Percentiles rank a stretch among this genome's conserved stretches.
phyloP scores from a whole-genome alignment of 1,140 invertebrate species.

The Caerostris extrusa region DNA sequence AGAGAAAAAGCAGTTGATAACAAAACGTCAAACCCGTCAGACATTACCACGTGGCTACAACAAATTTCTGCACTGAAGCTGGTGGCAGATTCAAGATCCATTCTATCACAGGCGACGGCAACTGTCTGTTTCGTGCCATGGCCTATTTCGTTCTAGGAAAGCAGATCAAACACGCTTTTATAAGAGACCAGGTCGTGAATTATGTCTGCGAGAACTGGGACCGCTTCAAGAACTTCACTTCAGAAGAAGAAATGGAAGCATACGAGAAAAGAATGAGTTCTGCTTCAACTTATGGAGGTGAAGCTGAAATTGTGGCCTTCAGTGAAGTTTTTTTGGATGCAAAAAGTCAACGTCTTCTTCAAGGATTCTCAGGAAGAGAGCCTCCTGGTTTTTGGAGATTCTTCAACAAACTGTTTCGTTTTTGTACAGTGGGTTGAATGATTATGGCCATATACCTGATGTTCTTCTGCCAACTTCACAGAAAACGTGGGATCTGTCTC shows the following conservation, averaged over 20 bases:
- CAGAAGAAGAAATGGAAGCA: not conserved
- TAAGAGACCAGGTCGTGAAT: not conserved
- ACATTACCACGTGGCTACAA: not conserved
- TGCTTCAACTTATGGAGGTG: not conserved
- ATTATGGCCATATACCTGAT: conserved; percentile 37
- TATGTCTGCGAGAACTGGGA: conserved; percentile 19
- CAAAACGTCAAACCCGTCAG: too few relatives aligned
- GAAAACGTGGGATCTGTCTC: not conserved
- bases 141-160: not conserved
- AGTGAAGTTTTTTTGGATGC: not conserved
- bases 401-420: not conserved
- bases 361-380: not conserved
- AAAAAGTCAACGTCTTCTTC: not conserved
- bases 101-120: not conserved
- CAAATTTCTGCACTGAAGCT: not conserved
- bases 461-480: not conserved
- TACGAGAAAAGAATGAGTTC: not conserved
- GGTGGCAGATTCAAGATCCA: not conserved
- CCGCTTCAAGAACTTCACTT: not conserved
- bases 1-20: too few relatives aligned
- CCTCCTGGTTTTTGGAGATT: not conserved
- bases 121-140: conserved; percentile 17
- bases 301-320: conserved; percentile 3
- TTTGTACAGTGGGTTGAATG: not conserved
- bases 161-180: not conserved